Conservation (phyloP, 2,113 vertebrate species). For the Neodontobutis hainanensis region DNA sequence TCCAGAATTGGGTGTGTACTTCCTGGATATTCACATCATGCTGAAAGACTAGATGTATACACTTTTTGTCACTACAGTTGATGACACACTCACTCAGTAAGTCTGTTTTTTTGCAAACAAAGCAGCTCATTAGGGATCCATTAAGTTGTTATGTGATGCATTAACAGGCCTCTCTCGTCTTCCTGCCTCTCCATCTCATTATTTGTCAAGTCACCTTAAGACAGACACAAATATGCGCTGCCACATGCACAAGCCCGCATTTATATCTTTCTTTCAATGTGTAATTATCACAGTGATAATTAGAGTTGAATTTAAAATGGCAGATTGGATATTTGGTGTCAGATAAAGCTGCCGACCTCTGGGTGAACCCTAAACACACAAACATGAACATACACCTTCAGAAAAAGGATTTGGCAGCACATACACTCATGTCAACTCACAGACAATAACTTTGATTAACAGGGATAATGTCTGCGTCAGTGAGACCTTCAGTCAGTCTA, state of each 20-base stretch:
- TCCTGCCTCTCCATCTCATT: constrained; percentile 45
- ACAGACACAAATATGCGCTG: constrained; percentile 21
- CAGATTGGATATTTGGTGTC: constrained; percentile 32
- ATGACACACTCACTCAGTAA: constrained; percentile 13
- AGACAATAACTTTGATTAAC: constrained; percentile 55
- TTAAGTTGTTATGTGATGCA: constrained; percentile 36
- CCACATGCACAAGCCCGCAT: constrained; percentile 9
- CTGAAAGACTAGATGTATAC: neutral
- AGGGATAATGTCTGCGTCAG: constrained; percentile 24
- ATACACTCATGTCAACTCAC: neutral
- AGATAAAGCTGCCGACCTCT: constrained; percentile 49
- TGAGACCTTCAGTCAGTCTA: too few species aligned
- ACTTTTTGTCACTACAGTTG: neutral
- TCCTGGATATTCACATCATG: neutral
- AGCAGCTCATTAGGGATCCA: constrained; percentile 35
- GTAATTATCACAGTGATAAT: constrained; percentile 66
- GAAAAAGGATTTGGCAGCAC: constrained; percentile 1
- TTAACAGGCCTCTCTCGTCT: constrained; percentile 27
- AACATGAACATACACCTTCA: constrained; percentile 1
- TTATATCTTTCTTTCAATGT: constrained; percentile 10
- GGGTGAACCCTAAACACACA: constrained; percentile 32
- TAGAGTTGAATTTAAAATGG: constrained; percentile 55
- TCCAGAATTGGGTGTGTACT: too few species aligned
- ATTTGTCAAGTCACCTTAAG: constrained; percentile 49
- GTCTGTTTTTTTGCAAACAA: constrained; percentile 16